These are phyloP conservation scores for Masticophis lateralis DNA, from an alignment of 2,797 vertebrate genomes.

Conservation along the genomic window DNA sequence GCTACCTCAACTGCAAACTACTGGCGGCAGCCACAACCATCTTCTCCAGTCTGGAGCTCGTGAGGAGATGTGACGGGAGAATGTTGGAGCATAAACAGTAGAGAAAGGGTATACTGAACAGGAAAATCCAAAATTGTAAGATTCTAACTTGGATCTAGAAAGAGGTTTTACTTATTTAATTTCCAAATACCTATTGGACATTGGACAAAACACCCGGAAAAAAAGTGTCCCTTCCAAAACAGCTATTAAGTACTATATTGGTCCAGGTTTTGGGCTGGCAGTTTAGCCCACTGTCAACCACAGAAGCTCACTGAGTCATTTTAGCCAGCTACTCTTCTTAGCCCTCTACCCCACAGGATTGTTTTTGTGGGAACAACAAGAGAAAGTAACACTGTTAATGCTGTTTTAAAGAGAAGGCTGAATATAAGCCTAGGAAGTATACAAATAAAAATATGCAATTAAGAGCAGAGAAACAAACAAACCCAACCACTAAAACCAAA, in stretches of 20 bases:
- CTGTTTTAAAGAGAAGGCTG: background rate
- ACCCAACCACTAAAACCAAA: background rate
- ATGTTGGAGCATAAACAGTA: background rate
- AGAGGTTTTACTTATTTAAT: background rate
- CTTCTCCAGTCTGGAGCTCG: background rate
- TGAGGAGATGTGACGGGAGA: no score
- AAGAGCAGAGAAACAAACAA: background rate
- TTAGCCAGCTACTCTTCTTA: background rate
- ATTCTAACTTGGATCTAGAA: background rate
- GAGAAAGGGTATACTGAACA: background rate
- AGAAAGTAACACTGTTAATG: background rate
- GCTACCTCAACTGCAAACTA: background rate
- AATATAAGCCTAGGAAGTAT: background rate
- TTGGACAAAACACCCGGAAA: background rate
- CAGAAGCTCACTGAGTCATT: background rate
- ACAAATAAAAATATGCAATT: background rate
- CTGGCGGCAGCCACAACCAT: background rate
- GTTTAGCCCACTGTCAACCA: background rate
- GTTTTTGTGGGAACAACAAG: background rate
- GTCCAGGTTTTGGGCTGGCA: background rate
- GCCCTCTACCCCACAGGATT: background rate
- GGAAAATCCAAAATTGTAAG: background rate
- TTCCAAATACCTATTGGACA: background rate
- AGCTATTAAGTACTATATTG: background rate
- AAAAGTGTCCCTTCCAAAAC: background rate